phyloP scores from a whole-genome alignment of 2,888 invertebrate genomes.

The Nemotelus pantherinus region DNA sequence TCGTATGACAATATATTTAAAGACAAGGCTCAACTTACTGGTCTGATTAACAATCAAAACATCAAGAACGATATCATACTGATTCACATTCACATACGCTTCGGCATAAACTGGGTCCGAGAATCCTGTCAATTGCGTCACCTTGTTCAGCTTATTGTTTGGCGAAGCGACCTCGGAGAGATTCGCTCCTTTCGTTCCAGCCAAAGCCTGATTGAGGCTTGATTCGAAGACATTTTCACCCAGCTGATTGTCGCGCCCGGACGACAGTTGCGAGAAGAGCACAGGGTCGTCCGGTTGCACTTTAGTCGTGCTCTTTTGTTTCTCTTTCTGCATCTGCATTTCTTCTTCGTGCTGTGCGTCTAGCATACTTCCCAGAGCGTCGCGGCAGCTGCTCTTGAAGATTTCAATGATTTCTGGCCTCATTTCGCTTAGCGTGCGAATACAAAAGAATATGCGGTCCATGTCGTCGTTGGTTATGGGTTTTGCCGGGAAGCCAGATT shows the following conservation, averaged over 20 bases:
- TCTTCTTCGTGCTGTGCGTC: slow-evolving; percentile 80
- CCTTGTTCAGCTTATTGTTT: slow-evolving; percentile 74
- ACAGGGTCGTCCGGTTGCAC: slow-evolving; percentile 91
- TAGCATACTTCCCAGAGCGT: slow-evolving; percentile 84
- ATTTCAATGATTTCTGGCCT: slow-evolving; percentile 75
- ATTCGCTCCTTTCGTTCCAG: slow-evolving; percentile 68
- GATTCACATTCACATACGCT: slow-evolving; percentile 99
- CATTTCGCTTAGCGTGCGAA: slow-evolving; percentile 77
- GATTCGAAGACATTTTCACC: slow-evolving; percentile 88
- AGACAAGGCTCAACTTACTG: slow-evolving; percentile 64
- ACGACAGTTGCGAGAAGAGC: slow-evolving; percentile 79
- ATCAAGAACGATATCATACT: slow-evolving; percentile 98
- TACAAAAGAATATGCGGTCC: slow-evolving; percentile 86
- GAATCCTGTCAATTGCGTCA: slow-evolving; percentile 97
- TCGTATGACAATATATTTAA: not conserved
- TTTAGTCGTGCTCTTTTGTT: slow-evolving; percentile 73
- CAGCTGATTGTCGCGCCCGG: slow-evolving; percentile 70
- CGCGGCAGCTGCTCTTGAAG: slow-evolving; percentile 79
- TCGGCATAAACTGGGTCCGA: slow-evolving; percentile 99
- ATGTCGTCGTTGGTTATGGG: slow-evolving; percentile 95
- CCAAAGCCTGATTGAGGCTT: slow-evolving; percentile 88
- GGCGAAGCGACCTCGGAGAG: slow-evolving; percentile 68
- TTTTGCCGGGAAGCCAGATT: slow-evolving; percentile 75
- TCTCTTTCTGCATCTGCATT: slow-evolving; percentile 68
- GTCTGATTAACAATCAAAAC: slow-evolving; percentile 99